These are phyloP conservation scores for Drosophila siamana DNA, from an alignment of 2,888 invertebrate species.

Conservation along the genomic window DNA sequence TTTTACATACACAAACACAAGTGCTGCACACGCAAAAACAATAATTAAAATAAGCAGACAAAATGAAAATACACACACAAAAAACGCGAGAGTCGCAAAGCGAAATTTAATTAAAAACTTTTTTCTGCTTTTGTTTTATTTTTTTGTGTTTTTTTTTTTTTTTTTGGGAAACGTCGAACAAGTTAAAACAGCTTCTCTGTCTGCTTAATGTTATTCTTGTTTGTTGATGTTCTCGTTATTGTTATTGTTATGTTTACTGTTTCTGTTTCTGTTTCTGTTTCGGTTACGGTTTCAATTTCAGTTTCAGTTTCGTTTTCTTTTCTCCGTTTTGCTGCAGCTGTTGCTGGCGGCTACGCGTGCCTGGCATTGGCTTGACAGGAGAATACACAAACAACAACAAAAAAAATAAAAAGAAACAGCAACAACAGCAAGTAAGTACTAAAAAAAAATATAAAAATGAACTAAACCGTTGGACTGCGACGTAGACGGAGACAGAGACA, in stretches of 20 bases:
- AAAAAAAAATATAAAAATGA: background rate
- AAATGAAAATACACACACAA: conserved; percentile 57
- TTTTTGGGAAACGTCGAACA: conserved; percentile 21
- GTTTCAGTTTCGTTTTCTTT: conserved; percentile 19
- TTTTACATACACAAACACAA: conserved; percentile 35
- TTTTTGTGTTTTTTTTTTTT: conserved; percentile 21
- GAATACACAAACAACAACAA: background rate
- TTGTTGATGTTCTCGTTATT: conserved; percentile 48
- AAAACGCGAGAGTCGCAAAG: conserved; percentile 39
- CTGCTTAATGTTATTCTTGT: conserved; percentile 46
- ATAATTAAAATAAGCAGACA: conserved; percentile 43
- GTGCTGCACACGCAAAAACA: conserved; percentile 19
- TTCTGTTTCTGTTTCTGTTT: conserved; percentile 21
- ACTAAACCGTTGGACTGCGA: conserved; percentile 18
- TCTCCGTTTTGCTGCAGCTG: conserved; percentile 44
- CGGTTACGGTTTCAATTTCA: conserved; percentile 26
- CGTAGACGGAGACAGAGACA: conserved; percentile 19
- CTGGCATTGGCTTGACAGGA: conserved; percentile 3
- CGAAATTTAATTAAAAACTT: conserved; percentile 56
- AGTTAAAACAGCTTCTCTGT: conserved; percentile 33
- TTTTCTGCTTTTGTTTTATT: conserved; percentile 19
- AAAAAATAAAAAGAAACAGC: background rate
- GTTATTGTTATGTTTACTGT: conserved; percentile 26
- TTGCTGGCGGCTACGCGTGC: conserved; percentile 38
- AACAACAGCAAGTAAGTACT: conserved; percentile 1